Conservation (phyloP, 2,797 vertebrate genomes). For the Anguilla megastoma region DNA sequence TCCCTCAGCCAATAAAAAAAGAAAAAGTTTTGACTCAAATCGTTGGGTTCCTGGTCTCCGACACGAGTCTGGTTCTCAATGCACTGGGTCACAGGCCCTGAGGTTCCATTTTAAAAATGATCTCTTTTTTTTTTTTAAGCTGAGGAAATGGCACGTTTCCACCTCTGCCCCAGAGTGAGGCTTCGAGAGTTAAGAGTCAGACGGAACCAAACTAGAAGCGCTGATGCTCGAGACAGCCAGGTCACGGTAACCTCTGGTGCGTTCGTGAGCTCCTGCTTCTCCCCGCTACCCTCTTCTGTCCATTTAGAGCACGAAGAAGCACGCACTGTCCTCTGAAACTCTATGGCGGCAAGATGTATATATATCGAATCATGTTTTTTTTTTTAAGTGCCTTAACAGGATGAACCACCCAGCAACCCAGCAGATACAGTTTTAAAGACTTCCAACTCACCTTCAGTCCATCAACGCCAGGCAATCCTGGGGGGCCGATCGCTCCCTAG, state of each 20-base stretch:
- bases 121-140: background rate
- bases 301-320: background rate
- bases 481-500: slow-evolving; percentile 83
- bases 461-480: slow-evolving; percentile 82
- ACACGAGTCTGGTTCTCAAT: background rate
- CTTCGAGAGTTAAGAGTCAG: background rate
- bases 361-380: no score
- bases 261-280: background rate
- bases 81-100: background rate
- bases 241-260: background rate
- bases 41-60: background rate
- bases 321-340: background rate
- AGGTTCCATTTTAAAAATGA: background rate
- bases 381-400: no score
- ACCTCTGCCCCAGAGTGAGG: background rate
- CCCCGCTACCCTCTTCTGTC: background rate
- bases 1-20: background rate
- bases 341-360: no score
- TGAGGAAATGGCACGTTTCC: background rate
- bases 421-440: background rate
- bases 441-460: slow-evolving; percentile 85
- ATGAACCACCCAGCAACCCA: no score
- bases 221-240: background rate
- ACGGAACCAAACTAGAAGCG: background rate
- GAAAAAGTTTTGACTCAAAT: background rate